Evolutionary conservation across 2,888 invertebrate genomes (phyloP).

Genomic region (Spodoptera picta): DNA sequence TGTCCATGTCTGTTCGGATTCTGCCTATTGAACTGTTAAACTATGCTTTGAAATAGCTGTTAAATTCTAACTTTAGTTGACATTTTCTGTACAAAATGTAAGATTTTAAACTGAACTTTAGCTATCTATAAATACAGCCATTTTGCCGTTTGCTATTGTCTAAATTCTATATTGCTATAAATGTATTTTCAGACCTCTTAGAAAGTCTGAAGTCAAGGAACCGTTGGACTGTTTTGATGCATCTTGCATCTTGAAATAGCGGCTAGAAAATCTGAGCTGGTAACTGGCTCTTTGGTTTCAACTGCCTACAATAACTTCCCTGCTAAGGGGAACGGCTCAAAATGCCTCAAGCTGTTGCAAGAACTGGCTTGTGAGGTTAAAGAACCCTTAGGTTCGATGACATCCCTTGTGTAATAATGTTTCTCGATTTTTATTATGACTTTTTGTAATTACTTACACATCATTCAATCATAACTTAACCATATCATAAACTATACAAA

Average conservation of each 20-base stretch:
- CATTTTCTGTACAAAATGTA: no score
- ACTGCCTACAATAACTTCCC: background rate
- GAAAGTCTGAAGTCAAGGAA: conserved; percentile 36
- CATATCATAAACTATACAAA: no score
- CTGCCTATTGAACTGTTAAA: background rate
- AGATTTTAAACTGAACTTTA: no score
- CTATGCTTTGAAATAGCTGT: no score
- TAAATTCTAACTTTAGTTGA: no score
- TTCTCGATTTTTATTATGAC: no score
- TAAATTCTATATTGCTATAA: conserved; percentile 25
- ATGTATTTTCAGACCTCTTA: conserved; percentile 42
- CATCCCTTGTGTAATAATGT: no score
- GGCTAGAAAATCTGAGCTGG: conserved; percentile 3
- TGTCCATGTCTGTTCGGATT: background rate
- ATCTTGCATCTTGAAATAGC: conserved; percentile 14
- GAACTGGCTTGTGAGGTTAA: background rate
- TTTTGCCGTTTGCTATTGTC: conserved; percentile 25
- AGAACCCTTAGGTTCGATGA: background rate
- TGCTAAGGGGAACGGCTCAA: background rate
- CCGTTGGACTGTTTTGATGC: conserved; percentile 20
- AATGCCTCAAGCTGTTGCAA: conserved; percentile 4
- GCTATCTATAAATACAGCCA: no score
- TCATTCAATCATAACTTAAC: no score
- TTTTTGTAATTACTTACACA: no score
- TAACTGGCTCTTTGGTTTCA: conserved; percentile 7